Conservation (phyloP, 2,888 invertebrate genomes). For the Mimachlamys varia region DNA sequence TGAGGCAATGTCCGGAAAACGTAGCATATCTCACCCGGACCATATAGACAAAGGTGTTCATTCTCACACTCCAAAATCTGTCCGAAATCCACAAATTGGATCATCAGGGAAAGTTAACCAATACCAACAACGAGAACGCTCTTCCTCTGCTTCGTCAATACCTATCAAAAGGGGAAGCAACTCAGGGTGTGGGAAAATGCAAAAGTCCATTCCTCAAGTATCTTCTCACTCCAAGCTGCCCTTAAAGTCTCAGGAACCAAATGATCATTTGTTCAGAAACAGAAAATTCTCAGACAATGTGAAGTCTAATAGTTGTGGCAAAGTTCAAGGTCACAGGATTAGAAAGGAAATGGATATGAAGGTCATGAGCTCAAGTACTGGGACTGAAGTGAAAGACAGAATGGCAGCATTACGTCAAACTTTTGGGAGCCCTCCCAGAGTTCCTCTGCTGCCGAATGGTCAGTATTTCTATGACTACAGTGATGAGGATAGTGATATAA, state of each 20-base stretch:
- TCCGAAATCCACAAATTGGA: background rate
- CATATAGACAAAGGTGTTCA: slow-evolving; percentile 43
- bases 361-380: background rate
- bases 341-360: background rate
- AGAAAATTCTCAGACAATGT: slow-evolving; percentile 26
- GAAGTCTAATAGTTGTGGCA: slow-evolving; percentile 6
- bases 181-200: slow-evolving; percentile 16
- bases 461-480: slow-evolving; percentile 76
- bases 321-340: slow-evolving; percentile 19
- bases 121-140: background rate
- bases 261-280: background rate
- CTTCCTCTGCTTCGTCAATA: slow-evolving; percentile 6
- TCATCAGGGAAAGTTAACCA: background rate
- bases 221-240: background rate
- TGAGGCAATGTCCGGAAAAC: slow-evolving; percentile 9
- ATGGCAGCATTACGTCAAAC: slow-evolving; percentile 41
- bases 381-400: slow-evolving; percentile 36
- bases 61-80: background rate
- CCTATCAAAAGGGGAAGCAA: slow-evolving; percentile 19
- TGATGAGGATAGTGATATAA: slow-evolving; percentile 74
- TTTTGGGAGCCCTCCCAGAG: slow-evolving; percentile 44
- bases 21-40: slow-evolving; percentile 50
- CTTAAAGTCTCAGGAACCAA: slow-evolving; percentile 27
- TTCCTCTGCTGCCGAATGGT: slow-evolving; percentile 50
- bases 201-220: background rate